These are phyloP conservation scores for Orchestia grillus DNA, from an alignment of 1,140 invertebrate genomes.

Conservation along the genomic window DNA sequence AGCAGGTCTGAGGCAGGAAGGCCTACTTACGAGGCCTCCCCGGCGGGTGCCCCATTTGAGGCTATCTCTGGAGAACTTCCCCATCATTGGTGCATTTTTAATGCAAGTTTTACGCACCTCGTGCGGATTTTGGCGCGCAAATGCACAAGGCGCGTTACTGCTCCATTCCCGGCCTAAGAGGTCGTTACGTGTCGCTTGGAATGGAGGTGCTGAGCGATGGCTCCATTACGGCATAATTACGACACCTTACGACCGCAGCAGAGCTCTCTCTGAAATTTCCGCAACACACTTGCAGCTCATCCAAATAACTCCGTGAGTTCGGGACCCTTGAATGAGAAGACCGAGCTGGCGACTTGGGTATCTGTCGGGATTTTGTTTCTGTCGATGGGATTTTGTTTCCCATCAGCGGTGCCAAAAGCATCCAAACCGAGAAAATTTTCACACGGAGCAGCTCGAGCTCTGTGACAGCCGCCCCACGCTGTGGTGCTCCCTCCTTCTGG, in stretches of 20 bases:
- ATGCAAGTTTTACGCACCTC: neutral
- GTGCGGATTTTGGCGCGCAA: neutral
- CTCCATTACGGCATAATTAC: slow-evolving; percentile 1
- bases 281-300: neutral
- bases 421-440: too few relatives aligned
- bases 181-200: neutral
- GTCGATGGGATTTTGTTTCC: too few relatives aligned
- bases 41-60: neutral
- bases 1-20: neutral
- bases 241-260: neutral
- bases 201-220: neutral
- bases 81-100: neutral
- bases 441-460: too few relatives aligned
- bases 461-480: too few relatives aligned
- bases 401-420: too few relatives aligned
- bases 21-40: neutral
- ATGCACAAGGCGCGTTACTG: neutral
- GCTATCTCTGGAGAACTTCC: neutral
- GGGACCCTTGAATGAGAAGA: neutral
- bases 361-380: neutral
- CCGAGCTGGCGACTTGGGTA: neutral
- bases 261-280: neutral
- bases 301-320: neutral
- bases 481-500: too few relatives aligned
- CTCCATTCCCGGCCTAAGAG: neutral